These are phyloP conservation scores for Geophilus truncorum DNA, from an alignment of 2,888 invertebrate species.

Conservation along the genomic window DNA sequence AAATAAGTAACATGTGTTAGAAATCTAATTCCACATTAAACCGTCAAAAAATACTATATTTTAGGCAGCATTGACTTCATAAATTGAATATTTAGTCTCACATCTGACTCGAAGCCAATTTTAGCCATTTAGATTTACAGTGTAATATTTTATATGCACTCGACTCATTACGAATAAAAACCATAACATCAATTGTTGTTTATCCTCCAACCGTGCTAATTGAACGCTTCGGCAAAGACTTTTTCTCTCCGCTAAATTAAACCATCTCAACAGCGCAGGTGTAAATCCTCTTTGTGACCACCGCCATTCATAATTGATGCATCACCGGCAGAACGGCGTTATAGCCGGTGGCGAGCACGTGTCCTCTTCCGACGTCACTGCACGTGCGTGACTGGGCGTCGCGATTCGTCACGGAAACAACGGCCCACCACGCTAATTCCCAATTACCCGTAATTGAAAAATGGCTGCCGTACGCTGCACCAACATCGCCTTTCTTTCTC, in stretches of 20 bases:
- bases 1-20: too few relatives aligned
- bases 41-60: too few relatives aligned
- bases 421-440: slow-evolving; percentile 9
- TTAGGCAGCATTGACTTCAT: too few relatives aligned
- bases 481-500: background rate
- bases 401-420: slow-evolving; percentile 25
- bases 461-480: background rate
- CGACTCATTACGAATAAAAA: too few relatives aligned
- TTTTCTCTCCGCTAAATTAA: background rate
- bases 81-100: too few relatives aligned
- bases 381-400: slow-evolving; percentile 33
- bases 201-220: too few relatives aligned
- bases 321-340: background rate
- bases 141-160: too few relatives aligned
- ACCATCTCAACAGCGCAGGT: background rate
- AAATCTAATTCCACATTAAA: too few relatives aligned
- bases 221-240: background rate
- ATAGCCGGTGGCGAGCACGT: slow-evolving; percentile 1
- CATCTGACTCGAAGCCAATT: too few relatives aligned
- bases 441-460: slow-evolving; percentile 33
- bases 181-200: too few relatives aligned
- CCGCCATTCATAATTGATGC: background rate
- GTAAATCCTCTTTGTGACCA: background rate
- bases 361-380: background rate
- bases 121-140: too few relatives aligned